Percentiles rank a stretch among this genome's conserved stretches.
These are phyloP conservation scores for Lingula anatina DNA, from an alignment of 2,888 invertebrate species.

Conservation along the genomic window DNA sequence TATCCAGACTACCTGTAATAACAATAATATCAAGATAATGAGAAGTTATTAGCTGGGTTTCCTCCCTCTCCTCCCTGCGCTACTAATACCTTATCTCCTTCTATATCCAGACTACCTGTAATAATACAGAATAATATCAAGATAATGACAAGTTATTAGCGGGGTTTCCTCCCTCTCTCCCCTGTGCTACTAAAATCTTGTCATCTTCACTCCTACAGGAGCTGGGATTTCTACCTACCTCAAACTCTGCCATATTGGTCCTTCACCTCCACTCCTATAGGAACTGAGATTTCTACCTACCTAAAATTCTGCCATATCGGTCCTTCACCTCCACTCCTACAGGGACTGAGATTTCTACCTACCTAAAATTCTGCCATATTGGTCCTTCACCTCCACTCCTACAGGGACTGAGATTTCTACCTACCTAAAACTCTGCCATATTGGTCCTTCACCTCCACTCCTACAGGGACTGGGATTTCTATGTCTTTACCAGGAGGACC, in stretches of 20 bases:
- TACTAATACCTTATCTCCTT: slow-evolving; percentile 31
- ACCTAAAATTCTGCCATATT: slow-evolving; percentile 64
- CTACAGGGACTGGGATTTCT: slow-evolving; percentile 73
- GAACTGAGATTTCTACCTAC: neutral
- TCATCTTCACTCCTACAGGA: slow-evolving; percentile 17
- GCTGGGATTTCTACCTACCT: neutral
- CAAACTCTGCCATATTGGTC: neutral
- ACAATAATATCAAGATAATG: too few relatives aligned
- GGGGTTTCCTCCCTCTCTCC: slow-evolving; percentile 73
- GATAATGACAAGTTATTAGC: slow-evolving; percentile 73
- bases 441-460: slow-evolving; percentile 70
- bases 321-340: too few relatives aligned
- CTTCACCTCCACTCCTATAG: neutral
- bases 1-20: slow-evolving; percentile 35
- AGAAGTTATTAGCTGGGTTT: slow-evolving; percentile 57
- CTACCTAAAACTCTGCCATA: slow-evolving; percentile 62
- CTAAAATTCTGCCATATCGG: slow-evolving; percentile 1
- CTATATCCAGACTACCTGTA: slow-evolving; percentile 38
- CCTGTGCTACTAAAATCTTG: slow-evolving; percentile 32
- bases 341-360: slow-evolving; percentile 14
- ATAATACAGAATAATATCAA: too few relatives aligned
- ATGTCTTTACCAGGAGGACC: slow-evolving; percentile 71
- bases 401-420: slow-evolving; percentile 4
- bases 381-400: slow-evolving; percentile 65
- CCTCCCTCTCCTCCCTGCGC: slow-evolving; percentile 69